Evolutionary conservation across 2,113 vertebrate genomes (phyloP).

Genomic region (Anas platyrhynchos): DNA sequence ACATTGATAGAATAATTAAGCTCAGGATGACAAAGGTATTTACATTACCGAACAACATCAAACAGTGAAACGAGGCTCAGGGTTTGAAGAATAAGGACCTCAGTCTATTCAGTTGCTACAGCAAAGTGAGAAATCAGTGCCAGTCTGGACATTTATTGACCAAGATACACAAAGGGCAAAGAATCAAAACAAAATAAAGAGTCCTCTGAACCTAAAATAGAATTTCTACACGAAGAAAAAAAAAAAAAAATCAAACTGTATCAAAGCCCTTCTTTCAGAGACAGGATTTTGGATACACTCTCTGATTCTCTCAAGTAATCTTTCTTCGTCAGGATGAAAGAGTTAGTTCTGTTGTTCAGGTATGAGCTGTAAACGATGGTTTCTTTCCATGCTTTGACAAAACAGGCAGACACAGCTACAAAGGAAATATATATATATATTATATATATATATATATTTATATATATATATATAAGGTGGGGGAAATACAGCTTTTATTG

Average conservation of each 20-base stretch:
- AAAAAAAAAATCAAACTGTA: slow-evolving; percentile 49
- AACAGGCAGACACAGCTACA: slow-evolving; percentile 23
- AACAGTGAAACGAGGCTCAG: neutral
- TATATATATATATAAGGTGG: neutral
- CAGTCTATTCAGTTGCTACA: neutral
- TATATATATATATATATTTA: too few relatives aligned
- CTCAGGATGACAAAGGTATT: neutral
- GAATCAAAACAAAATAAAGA: slow-evolving; percentile 55
- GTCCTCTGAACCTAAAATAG: slow-evolving; percentile 53
- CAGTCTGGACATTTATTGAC: slow-evolving; percentile 42
- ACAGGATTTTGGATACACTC: slow-evolving; percentile 44
- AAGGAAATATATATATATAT: neutral
- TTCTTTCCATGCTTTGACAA: slow-evolving; percentile 54
- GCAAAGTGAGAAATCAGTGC: slow-evolving; percentile 16
- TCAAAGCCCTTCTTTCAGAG: slow-evolving; percentile 27
- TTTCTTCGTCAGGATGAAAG: slow-evolving; percentile 47
- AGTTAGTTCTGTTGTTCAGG: slow-evolving; percentile 55
- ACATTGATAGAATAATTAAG: neutral
- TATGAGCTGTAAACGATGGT: slow-evolving; percentile 46
- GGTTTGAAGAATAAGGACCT: neutral
- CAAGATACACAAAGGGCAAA: slow-evolving; percentile 37
- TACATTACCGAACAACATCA: neutral
- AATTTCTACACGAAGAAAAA: slow-evolving; percentile 23
- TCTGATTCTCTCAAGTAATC: slow-evolving; percentile 52
- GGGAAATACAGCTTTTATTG: neutral